Evolutionary conservation across 2,797 vertebrate species (phyloP), one percentile per base, ranked within the genome.

Genomic region (Ptychobarbus kaznakovi): DNA sequence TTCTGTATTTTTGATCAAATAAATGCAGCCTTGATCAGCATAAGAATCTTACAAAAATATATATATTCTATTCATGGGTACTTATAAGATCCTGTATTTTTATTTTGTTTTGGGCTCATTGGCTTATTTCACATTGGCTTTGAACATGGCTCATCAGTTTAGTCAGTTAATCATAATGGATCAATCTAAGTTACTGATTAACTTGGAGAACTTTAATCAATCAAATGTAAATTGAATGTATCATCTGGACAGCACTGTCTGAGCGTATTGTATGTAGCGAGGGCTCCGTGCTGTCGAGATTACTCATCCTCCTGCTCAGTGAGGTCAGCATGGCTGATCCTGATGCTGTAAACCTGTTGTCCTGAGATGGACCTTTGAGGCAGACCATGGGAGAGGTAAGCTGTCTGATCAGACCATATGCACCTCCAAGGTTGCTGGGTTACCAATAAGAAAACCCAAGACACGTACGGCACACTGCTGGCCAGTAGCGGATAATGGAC

Each of bases 371-470:
- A 93, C 94, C 89, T 89, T 86, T 80, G 86, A 85, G 78, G 77
- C 86, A 68, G 89, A 89, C 91, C 90, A 92, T 91, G 91, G 83
- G 88, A 89, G 89, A 85, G 87, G 88, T 95, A 93, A 95, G 93
- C 94, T 92, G 94, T 95, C 94, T 95, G 93, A 92, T 89, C 89
- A 82, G 82, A 84, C 93, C 94, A 95, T 94, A 95, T 95, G 95
- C 86, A 81, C 86, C 49, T 51, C 7, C 22, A 68, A 72, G 78
- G 78, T 80, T 80, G 79, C 70, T 69, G 63, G 82, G 72, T 84
- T 75, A 35, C 78, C 9, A 10, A 38, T 18, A 80, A 65, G 76
- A 80, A 73, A 85, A 69, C 61, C 61, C 25, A 25, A 65, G 56
- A 53, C 49, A 78, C 16, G 49, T 10, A 74, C 9, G 32, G 42